Percentiles rank a stretch among this genome's conserved stretches.
Conservation (phyloP, 2,797 vertebrate genomes). For the Malacoraja senta region DNA sequence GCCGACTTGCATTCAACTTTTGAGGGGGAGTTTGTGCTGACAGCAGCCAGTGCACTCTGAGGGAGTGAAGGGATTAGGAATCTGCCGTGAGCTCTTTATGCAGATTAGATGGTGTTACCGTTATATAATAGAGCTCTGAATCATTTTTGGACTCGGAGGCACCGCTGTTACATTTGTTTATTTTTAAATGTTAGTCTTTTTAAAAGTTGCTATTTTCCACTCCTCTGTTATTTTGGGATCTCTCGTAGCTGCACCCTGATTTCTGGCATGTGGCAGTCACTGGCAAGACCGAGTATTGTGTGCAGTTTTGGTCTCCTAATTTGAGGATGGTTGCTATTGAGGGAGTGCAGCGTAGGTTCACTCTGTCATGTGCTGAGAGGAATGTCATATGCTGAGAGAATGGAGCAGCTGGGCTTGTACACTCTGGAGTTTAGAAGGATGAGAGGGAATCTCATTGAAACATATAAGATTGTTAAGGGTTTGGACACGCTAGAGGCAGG, state of each 20-base stretch:
- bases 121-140: conserved; percentile 10
- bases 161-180: background rate
- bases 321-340: too few species aligned
- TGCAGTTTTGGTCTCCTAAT: too few species aligned
- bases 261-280: too few species aligned
- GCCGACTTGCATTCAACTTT: background rate
- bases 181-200: background rate
- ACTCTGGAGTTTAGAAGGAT: too few species aligned
- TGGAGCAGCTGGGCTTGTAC: too few species aligned
- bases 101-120: background rate
- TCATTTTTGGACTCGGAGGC: background rate
- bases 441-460: too few species aligned
- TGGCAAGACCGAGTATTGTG: too few species aligned
- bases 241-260: background rate
- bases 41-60: background rate
- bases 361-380: too few species aligned
- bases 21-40: background rate
- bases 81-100: background rate
- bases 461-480: too few species aligned
- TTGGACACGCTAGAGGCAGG: too few species aligned
- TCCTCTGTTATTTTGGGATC: background rate
- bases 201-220: background rate
- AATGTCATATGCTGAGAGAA: too few species aligned
- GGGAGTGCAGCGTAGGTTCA: too few species aligned
- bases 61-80: background rate